phyloP scores from a whole-genome alignment of 1,140 invertebrate genomes.

The Luehdorfia chinensis region DNA sequence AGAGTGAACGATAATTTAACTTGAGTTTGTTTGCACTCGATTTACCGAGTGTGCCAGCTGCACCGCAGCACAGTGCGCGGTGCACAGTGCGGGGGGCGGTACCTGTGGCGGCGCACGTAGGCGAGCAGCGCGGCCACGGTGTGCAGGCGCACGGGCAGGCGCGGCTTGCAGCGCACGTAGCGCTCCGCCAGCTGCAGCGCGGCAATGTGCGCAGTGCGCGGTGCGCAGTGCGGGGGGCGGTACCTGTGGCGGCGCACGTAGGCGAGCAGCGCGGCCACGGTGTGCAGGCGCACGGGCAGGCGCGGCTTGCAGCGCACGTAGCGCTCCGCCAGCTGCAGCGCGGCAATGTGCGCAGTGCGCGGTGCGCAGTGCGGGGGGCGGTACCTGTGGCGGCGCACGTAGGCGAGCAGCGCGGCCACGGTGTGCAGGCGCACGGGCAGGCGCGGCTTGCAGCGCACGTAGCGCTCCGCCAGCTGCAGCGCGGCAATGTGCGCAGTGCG shows the following conservation, averaged over 20 bases:
- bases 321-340: conserved; percentile 83
- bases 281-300: conserved; percentile 83
- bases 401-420: conserved; percentile 80
- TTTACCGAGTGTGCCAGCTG: no score
- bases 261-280: conserved; percentile 80
- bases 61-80: no score
- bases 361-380: neutral
- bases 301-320: conserved; percentile 83
- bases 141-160: conserved; percentile 84
- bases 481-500: no score
- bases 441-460: conserved; percentile 81
- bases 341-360: no score
- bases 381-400: conserved; percentile 82
- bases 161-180: conserved; percentile 82
- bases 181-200: no score
- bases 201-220: no score
- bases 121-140: conserved; percentile 81
- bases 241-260: conserved; percentile 83
- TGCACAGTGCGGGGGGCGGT: conserved; percentile 15
- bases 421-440: conserved; percentile 84
- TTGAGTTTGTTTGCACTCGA: no score
- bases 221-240: neutral
- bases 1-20: no score
- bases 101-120: conserved; percentile 82
- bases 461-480: conserved; percentile 83